Base-by-base conservation (phyloP, 2,888 invertebrate species). In the Melanchra persicariae region DNA sequence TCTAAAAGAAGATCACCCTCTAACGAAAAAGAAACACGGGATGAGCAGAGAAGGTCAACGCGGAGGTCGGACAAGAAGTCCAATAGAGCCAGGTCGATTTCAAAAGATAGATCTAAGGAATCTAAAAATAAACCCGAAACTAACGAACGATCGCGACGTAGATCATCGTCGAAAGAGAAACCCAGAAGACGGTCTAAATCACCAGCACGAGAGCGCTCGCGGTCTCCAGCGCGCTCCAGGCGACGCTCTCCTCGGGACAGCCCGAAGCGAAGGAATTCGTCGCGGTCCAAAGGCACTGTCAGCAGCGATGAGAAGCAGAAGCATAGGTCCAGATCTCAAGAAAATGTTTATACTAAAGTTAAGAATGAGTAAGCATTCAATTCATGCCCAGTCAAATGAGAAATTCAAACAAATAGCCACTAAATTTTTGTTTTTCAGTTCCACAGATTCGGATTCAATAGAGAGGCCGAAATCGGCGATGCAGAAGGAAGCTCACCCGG, bases 401-500 rank as follows among this genome's bases (percentile, higher is more conserved):
- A 34, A 54, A 30, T 40, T 17, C 7, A 58, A n/a, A 57, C 17
- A 7, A 59, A 40, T 24, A 61, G 24, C 3, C 8, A 37, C 54
- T 15, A 66, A 61, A 67, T 65, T 62, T 51, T 65, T 68, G 69
- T 84, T 22, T 83, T 59, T 78, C n/a, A 95, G 95, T 87, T 95
- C 95, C 60, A 94, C 94, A 86, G 95, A 95, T 90, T 95, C 95
- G 4, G 96, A 96, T 84, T 93, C 94, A 55, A 77, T 95, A 70
- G 96, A 96, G 79, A 90, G 96, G 77, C 96, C 96, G 3, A 96
- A 96, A 82, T 96, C 96, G 1, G 96, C 95, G 0, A 94, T 93
- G 92, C 85, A 92, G 79, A 96, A 95, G 76, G 96, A 96, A 74
- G 85, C 88, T 15, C 96, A 96, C 70, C 96, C 96, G 0, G 96